A percentile compares a stretch with the other conserved stretches of the same genome.
Conservation (phyloP, 2,888 invertebrate genomes). For the Cheilosia vulpina region DNA sequence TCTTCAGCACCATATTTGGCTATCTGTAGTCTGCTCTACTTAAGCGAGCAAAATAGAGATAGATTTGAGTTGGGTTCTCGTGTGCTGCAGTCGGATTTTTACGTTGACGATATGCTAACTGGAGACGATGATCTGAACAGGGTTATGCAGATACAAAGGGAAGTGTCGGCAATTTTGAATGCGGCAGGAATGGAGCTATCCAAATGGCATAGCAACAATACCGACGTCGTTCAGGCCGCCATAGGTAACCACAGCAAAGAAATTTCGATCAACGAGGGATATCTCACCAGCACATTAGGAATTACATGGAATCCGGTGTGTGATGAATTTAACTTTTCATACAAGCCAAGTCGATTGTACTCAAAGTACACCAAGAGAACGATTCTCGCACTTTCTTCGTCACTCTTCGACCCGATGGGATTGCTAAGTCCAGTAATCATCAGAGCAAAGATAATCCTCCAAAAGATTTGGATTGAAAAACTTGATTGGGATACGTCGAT, state of each 20-base stretch:
- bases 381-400: no score
- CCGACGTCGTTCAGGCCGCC: neutral
- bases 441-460: constrained; percentile 64
- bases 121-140: neutral
- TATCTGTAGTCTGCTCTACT: neutral
- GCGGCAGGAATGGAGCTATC: constrained; percentile 42
- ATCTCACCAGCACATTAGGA: constrained; percentile 34
- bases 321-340: neutral
- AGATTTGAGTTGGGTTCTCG: neutral
- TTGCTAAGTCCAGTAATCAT: no score
- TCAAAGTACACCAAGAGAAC: no score
- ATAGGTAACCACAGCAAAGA: neutral
- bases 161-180: constrained; percentile 17
- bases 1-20: neutral
- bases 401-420: no score
- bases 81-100: neutral
- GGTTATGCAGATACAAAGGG: neutral
- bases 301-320: neutral
- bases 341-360: no score
- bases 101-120: constrained; percentile 48
- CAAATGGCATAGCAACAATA: no score
- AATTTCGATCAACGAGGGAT: neutral
- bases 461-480: constrained; percentile 63
- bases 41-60: neutral
- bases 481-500: constrained; percentile 46